Percentiles rank a stretch among this genome's conserved stretches.
phyloP scores from a whole-genome alignment of 92 coral and sea anemone species.

The Epizoanthus ramosus region DNA sequence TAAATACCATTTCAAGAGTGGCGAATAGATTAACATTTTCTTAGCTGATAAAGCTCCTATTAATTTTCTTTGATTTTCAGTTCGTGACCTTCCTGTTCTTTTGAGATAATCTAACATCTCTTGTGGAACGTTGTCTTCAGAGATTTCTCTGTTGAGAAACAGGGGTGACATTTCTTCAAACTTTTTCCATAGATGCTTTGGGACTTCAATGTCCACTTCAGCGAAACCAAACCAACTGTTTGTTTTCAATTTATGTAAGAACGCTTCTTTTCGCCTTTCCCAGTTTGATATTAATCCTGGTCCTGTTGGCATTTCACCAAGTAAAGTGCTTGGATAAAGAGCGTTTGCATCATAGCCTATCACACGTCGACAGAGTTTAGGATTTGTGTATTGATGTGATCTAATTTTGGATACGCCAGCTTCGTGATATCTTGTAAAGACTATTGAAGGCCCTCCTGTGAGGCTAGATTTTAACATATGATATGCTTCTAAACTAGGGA shows the following conservation, averaged over 20 bases:
- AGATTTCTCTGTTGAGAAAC: neutral
- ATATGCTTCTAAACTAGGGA: no score
- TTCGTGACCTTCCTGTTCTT: neutral
- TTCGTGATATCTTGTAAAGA: neutral
- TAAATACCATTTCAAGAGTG: slow-evolving; percentile 13
- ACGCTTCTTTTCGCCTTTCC: no score
- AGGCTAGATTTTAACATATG: no score
- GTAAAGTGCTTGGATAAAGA: neutral
- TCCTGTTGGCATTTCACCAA: slow-evolving; percentile 11
- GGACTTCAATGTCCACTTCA: slow-evolving; percentile 31
- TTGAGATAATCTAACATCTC: slow-evolving; percentile 4
- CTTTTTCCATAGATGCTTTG: neutral
- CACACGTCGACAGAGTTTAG: neutral
- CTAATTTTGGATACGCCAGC: neutral
- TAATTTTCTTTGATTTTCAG: neutral
- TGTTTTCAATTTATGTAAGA: no score
- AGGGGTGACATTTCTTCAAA: slow-evolving; percentile 16
- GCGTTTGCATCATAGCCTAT: slow-evolving; percentile 30
- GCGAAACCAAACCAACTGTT: slow-evolving; percentile 9
- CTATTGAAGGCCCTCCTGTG: neutral
- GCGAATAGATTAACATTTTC: neutral
- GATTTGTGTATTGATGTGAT: neutral
- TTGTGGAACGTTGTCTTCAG: neutral
- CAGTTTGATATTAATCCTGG: neutral
- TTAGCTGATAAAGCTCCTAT: slow-evolving; percentile 12